Conservation (phyloP, 2,113 vertebrate genomes). For the Morphnarchus princeps region DNA sequence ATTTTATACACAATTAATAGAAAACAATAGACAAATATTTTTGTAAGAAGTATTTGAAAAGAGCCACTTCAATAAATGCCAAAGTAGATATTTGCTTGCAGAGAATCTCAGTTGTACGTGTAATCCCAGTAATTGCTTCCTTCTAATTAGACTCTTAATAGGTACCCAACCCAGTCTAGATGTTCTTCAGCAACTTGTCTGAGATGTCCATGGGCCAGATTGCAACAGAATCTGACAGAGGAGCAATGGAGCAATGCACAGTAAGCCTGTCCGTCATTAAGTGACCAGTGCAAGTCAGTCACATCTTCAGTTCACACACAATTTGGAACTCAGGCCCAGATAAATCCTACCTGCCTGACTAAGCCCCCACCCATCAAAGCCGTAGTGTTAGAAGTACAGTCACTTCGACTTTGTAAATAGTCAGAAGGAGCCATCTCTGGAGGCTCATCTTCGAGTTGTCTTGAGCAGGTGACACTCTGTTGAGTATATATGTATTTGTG, state of each 20-base stretch:
- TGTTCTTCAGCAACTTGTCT: slow-evolving; percentile 39
- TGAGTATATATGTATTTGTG: neutral
- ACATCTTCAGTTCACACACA: neutral
- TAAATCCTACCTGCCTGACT: neutral
- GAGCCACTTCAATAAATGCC: neutral
- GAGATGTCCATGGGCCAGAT: neutral
- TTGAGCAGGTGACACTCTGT: neutral
- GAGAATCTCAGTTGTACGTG: neutral
- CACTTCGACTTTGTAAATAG: neutral
- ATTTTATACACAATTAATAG: neutral
- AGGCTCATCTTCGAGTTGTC: neutral
- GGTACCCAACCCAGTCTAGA: slow-evolving; percentile 46
- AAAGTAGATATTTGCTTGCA: neutral
- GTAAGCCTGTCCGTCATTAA: neutral
- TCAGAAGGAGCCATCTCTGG: neutral
- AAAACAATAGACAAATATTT: neutral
- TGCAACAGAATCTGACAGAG: slow-evolving; percentile 35
- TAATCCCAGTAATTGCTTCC: slow-evolving; percentile 46
- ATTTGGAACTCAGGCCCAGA: neutral
- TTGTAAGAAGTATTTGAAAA: neutral
- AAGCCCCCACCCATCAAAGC: neutral
- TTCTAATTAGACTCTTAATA: slow-evolving; percentile 51
- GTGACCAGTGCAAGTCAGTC: neutral
- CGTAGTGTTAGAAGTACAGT: neutral
- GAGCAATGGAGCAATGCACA: neutral